phyloP scores from a whole-genome alignment of 2,113 vertebrate species.

The Cygnus buccinator region DNA sequence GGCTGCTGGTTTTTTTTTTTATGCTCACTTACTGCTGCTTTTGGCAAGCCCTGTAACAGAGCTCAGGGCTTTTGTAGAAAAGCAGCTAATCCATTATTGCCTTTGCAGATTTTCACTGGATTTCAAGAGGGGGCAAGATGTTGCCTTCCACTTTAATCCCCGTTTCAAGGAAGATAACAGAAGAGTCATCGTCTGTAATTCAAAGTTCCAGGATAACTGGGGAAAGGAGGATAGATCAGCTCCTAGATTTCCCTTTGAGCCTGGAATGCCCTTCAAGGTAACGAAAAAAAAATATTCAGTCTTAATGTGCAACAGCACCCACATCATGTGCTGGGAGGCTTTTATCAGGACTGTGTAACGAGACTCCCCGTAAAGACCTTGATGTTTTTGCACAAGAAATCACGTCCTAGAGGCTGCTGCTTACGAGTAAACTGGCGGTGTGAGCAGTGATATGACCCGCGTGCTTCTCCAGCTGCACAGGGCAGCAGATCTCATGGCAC shows the following conservation, averaged over 20 bases:
- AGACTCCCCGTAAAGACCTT: rapidly evolving
- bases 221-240: constrained; percentile 75
- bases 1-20: not conserved
- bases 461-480: not conserved
- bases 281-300: not conserved
- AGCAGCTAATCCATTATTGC: rapidly evolving
- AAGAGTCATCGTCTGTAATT: constrained; percentile 75
- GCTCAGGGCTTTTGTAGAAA: not conserved
- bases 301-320: not conserved
- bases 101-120: constrained; percentile 68
- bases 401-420: not conserved
- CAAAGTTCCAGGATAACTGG: constrained; percentile 53
- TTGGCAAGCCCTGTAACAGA: not conserved
- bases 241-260: constrained; percentile 73
- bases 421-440: not conserved
- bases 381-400: not conserved
- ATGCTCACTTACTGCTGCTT: not conserved
- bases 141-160: constrained; percentile 80
- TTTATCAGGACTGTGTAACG: not conserved
- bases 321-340: rapidly evolving
- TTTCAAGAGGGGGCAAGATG: constrained; percentile 71
- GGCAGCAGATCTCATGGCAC: not conserved
- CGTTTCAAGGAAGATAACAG: constrained; percentile 72
- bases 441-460: rapidly evolving
- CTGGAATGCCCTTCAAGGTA: constrained; percentile 77